Evolutionary conservation across 2,113 vertebrate genomes (phyloP).

Genomic region (Cyanoderma ruficeps): DNA sequence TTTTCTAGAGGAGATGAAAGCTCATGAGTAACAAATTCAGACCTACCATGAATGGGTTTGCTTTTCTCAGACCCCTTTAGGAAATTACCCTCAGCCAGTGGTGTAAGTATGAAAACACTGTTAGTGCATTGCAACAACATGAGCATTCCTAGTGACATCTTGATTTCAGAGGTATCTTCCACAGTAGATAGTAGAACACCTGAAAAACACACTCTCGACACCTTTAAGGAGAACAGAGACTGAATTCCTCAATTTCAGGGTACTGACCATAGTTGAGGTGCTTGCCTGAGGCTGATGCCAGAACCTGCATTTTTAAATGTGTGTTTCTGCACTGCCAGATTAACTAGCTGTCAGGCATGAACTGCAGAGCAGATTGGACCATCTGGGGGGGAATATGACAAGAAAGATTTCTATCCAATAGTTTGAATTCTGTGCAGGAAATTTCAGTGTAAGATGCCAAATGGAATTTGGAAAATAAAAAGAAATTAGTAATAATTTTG

Average conservation of each 20-base stretch:
- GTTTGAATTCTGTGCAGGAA: background rate
- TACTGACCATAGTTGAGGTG: background rate
- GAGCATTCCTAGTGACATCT: background rate
- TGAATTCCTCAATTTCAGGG: background rate
- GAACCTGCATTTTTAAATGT: background rate
- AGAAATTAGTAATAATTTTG: background rate
- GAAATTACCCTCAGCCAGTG: background rate
- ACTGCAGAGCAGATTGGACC: background rate
- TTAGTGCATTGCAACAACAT: background rate
- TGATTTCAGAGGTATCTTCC: background rate
- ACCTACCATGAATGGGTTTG: background rate
- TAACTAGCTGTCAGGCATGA: background rate
- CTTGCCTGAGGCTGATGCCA: background rate
- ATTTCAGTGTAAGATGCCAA: background rate
- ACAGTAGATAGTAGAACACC: too few species aligned
- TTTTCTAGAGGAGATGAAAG: background rate
- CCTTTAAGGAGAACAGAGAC: background rate
- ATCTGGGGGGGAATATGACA: slow-evolving; percentile 14
- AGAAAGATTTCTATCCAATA: background rate
- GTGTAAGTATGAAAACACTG: background rate
- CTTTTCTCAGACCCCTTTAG: background rate
- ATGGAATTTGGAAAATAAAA: background rate
- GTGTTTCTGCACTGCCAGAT: background rate
- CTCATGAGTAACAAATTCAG: background rate
- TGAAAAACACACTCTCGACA: background rate